phyloP scores from a whole-genome alignment of 2,113 vertebrate species.

The Hemiscyllium ocellatum region DNA sequence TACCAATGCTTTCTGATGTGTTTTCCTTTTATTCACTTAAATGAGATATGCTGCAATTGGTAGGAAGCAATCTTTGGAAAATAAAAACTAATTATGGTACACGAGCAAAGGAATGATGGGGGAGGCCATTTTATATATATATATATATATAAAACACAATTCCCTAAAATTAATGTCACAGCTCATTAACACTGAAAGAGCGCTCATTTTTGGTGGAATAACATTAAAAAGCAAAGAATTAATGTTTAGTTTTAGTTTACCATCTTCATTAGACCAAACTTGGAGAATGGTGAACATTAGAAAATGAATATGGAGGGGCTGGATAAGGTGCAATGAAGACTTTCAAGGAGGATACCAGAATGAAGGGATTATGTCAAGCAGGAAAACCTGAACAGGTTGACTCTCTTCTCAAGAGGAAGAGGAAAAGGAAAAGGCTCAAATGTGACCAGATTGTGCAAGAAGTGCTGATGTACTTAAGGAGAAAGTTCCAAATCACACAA shows the following conservation, averaged over 20 bases:
- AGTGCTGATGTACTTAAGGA: no score
- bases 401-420: no score
- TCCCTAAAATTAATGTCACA: background rate
- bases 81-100: background rate
- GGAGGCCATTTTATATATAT: background rate
- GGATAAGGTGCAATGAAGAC: no score
- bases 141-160: background rate
- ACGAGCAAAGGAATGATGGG: background rate
- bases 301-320: background rate
- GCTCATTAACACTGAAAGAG: background rate
- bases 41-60: background rate
- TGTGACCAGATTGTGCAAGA: no score
- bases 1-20: background rate
- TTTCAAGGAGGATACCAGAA: no score
- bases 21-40: background rate
- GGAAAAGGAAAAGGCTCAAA: no score
- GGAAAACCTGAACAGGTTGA: no score
- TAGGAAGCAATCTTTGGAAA: background rate
- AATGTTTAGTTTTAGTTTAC: background rate
- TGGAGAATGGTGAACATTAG: background rate
- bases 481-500: no score
- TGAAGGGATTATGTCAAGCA: no score
- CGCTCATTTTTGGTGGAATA: background rate
- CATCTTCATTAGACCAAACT: background rate
- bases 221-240: background rate